Conservation (phyloP, 2,113 vertebrate species). For the Apodemus sylvaticus region DNA sequence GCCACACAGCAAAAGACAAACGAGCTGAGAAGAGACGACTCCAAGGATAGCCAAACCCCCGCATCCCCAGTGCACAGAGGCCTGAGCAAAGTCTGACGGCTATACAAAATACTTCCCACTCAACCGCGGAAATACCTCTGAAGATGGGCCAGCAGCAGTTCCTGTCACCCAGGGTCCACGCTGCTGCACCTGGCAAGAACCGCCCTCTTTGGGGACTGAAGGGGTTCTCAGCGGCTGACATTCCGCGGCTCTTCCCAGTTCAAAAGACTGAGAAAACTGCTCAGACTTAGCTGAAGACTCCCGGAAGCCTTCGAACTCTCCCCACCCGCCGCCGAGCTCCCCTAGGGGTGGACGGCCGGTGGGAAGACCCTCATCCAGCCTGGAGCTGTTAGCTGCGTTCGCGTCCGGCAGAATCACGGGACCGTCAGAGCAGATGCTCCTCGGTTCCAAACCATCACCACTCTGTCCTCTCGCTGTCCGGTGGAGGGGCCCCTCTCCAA, state of each 20-base stretch:
- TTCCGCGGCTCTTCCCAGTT: constrained; percentile 30
- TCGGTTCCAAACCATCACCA: not conserved
- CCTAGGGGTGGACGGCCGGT: not conserved
- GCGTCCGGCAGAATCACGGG: rapidly evolving
- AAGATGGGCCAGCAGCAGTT: not conserved
- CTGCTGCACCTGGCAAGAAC: not conserved
- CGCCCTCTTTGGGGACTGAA: rapidly evolving
- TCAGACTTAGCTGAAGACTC: constrained; percentile 62
- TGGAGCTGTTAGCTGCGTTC: not conserved
- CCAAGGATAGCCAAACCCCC: not conserved
- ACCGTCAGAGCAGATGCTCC: not conserved
- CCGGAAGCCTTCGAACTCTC: constrained; percentile 83
- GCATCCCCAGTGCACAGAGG: not conserved
- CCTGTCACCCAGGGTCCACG: not conserved
- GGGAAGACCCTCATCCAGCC: not conserved
- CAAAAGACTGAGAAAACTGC: not conserved
- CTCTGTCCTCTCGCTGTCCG: not conserved
- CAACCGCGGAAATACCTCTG: constrained; percentile 70
- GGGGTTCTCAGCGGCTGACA: rapidly evolving
- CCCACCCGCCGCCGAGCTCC: constrained; percentile 78
- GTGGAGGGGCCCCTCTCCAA: rapidly evolving
- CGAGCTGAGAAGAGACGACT: not conserved
- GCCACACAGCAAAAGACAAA: not conserved
- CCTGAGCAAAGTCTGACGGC: not conserved
- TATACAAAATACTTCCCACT: not conserved